Base-by-base conservation (phyloP, 2,888 invertebrate species). In the Penaeus monodon region DNA sequence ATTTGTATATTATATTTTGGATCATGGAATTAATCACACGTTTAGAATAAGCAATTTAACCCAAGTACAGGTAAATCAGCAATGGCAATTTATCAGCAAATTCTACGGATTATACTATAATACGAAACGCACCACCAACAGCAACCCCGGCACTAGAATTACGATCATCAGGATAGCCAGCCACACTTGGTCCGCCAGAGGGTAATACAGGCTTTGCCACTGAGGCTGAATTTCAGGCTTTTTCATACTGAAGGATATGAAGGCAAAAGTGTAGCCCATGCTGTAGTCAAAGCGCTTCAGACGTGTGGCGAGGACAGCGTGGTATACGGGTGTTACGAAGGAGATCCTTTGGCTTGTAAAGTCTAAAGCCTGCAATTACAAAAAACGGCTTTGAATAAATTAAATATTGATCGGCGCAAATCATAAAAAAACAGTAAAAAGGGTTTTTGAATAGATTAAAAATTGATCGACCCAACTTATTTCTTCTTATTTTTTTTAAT, bases 171-270 rank as follows among this genome's bases (percentile, higher is more conserved):
- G 27, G 65, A 81, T 65, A 33, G 81, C n/a, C 14, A 81, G 29
- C 81, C 81, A 81, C 33, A 81, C 81, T n/a, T 17, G 38, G 44
- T 64, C 33, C 22, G 24, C 44, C 38, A 81, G 68, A 24, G 81
- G 81, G 33, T 81, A 33, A 38, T 82, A 82, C 12, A 82, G 73
- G 29, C 82, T 82, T 27, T 29, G 49, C 82, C 82, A 82, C 7
- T 82, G 70, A 27, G 82, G 68, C 20, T 44, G 38, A 24, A 82
- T 29, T 29, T 70, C 38, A 20, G 82, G 82, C 29, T 82, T 82
- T 27, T 70, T 73, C 82, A 82, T 82, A 73, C 44, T 27, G 82
- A 82, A 82, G 73, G 82, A 82, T 22, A 82, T 33, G n/a, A 22
- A 27, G 20, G 70, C 49, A 22, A 73, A 82, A 20, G 82, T 82